phyloP scores from a whole-genome alignment of 2,797 vertebrate species.

The Hypotaenidia philippensis region DNA sequence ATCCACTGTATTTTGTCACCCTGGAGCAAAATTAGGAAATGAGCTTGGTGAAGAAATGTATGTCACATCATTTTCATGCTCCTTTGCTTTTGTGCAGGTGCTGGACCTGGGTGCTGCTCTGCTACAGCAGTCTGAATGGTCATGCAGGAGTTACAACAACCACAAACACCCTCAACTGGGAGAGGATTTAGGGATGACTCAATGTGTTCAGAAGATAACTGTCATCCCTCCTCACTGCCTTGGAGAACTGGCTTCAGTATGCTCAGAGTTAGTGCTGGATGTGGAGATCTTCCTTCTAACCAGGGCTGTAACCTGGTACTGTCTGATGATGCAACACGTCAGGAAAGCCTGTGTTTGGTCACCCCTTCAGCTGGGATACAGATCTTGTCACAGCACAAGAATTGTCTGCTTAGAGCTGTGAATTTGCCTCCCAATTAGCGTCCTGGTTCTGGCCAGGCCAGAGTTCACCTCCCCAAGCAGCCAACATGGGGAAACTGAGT shows the following conservation, averaged over 20 bases:
- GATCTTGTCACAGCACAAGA: neutral
- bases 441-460: too few relatives aligned
- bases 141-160: neutral
- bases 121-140: neutral
- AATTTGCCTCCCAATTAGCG: neutral
- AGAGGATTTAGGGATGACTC: neutral
- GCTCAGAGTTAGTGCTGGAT: neutral
- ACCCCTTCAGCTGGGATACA: fast-evolving
- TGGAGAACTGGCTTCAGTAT: neutral
- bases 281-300: neutral
- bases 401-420: neutral
- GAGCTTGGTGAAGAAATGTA: neutral
- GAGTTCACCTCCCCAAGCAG: too few relatives aligned
- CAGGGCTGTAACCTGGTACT: neutral
- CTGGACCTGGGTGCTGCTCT: neutral
- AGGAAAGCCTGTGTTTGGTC: neutral
- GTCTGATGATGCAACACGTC: neutral
- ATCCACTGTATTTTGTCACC: neutral
- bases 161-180: neutral
- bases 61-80: neutral
- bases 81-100: neutral
- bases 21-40: neutral
- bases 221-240: neutral
- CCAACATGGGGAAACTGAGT: too few relatives aligned
- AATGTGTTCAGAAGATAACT: neutral